phyloP scores from a whole-genome alignment of 30 jellyfish, hydroid and myxozoan species.

The Cassiopea xamachana region DNA sequence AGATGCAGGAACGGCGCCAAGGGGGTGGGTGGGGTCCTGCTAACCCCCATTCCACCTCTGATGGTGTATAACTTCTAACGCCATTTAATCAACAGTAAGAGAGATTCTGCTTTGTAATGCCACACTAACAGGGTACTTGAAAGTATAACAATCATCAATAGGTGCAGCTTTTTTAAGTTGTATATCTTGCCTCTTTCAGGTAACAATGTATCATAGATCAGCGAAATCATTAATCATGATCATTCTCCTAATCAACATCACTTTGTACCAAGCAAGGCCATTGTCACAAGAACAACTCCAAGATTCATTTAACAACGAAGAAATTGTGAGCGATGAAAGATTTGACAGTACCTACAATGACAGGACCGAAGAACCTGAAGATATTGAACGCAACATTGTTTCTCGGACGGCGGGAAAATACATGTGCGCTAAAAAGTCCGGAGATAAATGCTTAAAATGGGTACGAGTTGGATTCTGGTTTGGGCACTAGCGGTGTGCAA shows the following conservation, averaged over 20 bases:
- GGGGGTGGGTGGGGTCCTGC: no score
- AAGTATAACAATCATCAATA: no score
- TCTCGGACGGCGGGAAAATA: background rate
- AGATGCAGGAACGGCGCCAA: no score
- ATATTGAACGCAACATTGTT: background rate
- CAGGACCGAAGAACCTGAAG: background rate
- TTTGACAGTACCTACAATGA: background rate
- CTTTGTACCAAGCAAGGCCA: conserved; percentile 3
- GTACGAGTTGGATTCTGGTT: conserved; percentile 53
- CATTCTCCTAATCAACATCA: background rate
- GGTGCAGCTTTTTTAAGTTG: no score
- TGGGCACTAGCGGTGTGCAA: background rate
- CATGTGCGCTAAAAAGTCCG: conserved; percentile 26
- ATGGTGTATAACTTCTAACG: no score
- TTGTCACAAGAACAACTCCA: background rate
- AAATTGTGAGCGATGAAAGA: background rate
- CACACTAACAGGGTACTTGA: no score
- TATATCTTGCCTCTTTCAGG: background rate
- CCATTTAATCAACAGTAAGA: no score
- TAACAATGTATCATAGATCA: background rate
- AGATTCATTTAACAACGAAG: background rate
- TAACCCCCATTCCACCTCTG: no score
- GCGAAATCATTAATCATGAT: background rate
- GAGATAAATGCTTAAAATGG: conserved; percentile 13
- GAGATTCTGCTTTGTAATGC: no score